Evolutionary conservation across 2,797 vertebrate genomes (phyloP).

Genomic region (Adelosebastes latens): DNA sequence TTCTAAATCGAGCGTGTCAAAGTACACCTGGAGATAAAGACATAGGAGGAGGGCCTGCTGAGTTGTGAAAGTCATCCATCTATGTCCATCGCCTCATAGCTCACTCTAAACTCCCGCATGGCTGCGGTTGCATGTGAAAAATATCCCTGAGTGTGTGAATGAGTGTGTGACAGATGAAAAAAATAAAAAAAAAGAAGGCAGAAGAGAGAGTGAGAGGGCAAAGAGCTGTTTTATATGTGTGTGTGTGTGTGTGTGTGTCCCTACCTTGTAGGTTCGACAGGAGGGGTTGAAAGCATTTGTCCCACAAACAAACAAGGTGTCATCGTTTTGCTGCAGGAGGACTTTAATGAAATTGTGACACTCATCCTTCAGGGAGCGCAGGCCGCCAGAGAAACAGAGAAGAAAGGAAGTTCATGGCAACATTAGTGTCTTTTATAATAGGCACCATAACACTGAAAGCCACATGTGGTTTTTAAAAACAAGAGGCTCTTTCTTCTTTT

Average conservation of each 20-base stretch:
- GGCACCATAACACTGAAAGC: conserved; percentile 19
- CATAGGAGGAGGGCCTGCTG: conserved; percentile 46
- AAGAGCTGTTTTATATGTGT: neutral
- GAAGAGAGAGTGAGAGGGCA: neutral
- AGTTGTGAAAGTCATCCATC: conserved; percentile 72
- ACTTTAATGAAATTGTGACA: conserved; percentile 99
- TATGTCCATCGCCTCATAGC: conserved; percentile 36
- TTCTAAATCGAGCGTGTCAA: conserved; percentile 71
- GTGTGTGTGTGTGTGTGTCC: neutral
- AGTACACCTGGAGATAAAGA: conserved; percentile 68
- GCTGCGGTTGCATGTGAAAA: conserved; percentile 22
- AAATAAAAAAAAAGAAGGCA: neutral
- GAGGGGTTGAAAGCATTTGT: conserved; percentile 98
- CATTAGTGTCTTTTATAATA: conserved; percentile 30
- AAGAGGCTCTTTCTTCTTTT: conserved; percentile 1
- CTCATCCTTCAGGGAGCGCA: conserved; percentile 88
- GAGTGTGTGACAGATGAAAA: neutral
- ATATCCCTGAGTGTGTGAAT: neutral
- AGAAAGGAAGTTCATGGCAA: conserved; percentile 37
- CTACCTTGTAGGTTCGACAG: conserved; percentile 95
- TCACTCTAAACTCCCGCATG: conserved; percentile 19
- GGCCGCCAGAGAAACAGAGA: conserved; percentile 16
- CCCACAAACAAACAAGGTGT: conserved; percentile 95
- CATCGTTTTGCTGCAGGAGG: conserved; percentile 93
- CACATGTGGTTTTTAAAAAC: conserved; percentile 23